phyloP scores from a whole-genome alignment of 2,888 invertebrate genomes.

The Cecidostiba fungosa region DNA sequence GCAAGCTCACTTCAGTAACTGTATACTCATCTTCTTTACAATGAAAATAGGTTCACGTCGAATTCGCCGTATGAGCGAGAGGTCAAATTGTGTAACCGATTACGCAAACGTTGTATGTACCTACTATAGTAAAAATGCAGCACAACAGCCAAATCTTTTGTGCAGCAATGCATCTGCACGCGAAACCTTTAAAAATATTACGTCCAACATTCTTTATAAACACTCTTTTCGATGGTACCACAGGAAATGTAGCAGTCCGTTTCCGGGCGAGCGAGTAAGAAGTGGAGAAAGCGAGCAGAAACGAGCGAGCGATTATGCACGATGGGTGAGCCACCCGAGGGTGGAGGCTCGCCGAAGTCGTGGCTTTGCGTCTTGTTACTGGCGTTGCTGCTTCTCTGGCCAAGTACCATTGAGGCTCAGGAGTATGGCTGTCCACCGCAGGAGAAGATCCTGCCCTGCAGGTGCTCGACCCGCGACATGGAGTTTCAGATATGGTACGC shows the following conservation, averaged over 20 bases:
- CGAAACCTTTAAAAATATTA: no score
- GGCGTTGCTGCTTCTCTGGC: slow-evolving; percentile 63
- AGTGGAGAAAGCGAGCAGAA: background rate
- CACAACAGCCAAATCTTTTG: no score
- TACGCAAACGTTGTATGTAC: background rate
- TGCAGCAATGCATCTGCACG: no score
- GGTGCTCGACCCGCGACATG: slow-evolving; percentile 88
- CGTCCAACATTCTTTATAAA: background rate
- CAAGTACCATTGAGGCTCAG: slow-evolving; percentile 57
- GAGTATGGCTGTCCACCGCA: slow-evolving; percentile 86
- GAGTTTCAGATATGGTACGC: slow-evolving; percentile 92
- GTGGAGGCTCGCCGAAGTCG: slow-evolving; percentile 63
- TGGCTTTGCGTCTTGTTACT: slow-evolving; percentile 57
- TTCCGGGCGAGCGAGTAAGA: background rate
- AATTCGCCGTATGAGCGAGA: background rate
- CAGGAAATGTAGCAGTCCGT: slow-evolving; percentile 54
- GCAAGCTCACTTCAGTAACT: background rate
- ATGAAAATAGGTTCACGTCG: background rate
- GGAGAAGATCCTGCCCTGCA: slow-evolving; percentile 90
- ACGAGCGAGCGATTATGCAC: slow-evolving; percentile 70
- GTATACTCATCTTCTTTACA: background rate
- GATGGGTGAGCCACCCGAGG: slow-evolving; percentile 77
- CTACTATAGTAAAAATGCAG: no score
- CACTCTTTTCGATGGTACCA: background rate
- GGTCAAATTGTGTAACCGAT: background rate